Base-by-base conservation (phyloP, 1,140 invertebrate genomes). In the Paralvinella palmiformis region DNA sequence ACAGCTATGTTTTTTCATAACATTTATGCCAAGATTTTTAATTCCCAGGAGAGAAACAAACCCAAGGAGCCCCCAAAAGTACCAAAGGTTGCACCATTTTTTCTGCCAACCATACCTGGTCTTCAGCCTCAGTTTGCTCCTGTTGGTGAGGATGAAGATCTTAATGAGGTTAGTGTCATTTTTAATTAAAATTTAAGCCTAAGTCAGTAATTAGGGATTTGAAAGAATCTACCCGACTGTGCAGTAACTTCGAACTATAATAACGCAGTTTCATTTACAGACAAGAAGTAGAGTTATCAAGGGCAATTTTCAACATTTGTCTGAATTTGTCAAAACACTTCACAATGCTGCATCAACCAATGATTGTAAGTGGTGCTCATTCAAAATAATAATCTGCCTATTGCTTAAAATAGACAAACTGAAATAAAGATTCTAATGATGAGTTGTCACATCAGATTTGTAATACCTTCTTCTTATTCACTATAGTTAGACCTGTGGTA, bases 11-110 rank as follows among this genome's bases (percentile, higher is more conserved):
- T n/a, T n/a, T n/a, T n/a, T n/a, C n/a, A n/a, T n/a, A n/a, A n/a
- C n/a, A n/a, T n/a, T n/a, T n/a, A n/a, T n/a, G n/a, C 27, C 55
- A 32, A 33, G 5, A 13, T 60, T 52, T n/a, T 35, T 3, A 15
- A 29, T 55, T 68, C 72, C n/a, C 67, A 82, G 79, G 68, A 76
- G 68, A 84, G 91, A 66, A 98, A 98, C 78, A 97, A 95, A 76
- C 94, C 94, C 0, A 92, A 89, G 79, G 88, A 89, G 55, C 83
- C 90, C 5, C 83, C 87, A 0, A 92, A 93, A 73, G 84, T 84
- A 1, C 88, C 89, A 0, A 91, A 92, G 82, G 85, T 86, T 29
- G 93, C 94, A 0, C 95, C 95, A 0, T 99, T 99, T 82, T 98
- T 98, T 75, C 78, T 99, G 37, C 93, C 94, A 0, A 95, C 93